These are phyloP conservation scores for Chloropsis cyanopogon DNA, from an alignment of 2,113 vertebrate species.

Conservation along the genomic window DNA sequence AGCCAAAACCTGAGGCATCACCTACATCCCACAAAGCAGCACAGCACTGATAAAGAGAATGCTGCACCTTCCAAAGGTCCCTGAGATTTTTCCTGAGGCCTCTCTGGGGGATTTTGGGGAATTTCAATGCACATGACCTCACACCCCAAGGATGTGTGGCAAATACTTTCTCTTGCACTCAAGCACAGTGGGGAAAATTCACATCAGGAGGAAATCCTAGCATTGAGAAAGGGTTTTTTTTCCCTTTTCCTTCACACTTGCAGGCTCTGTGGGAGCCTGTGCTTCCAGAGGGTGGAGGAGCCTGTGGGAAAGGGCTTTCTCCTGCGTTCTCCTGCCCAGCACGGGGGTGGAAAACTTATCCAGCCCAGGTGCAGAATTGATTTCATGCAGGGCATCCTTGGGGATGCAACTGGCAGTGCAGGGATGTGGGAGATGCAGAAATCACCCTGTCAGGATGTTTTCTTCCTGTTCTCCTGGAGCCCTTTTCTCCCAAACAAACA, in stretches of 20 bases:
- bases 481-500: background rate
- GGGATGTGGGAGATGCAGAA: accelerated
- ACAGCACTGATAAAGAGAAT: accelerated
- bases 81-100: background rate
- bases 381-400: accelerated
- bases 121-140: background rate
- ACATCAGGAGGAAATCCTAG: background rate
- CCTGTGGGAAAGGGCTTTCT: background rate
- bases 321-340: background rate
- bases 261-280: background rate
- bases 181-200: accelerated
- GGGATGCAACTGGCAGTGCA: background rate
- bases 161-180: background rate
- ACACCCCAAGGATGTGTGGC: background rate
- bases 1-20: background rate
- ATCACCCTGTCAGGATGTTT: background rate
- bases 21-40: background rate
- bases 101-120: background rate
- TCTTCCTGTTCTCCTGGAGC: background rate
- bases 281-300: background rate
- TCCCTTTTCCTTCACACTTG: background rate
- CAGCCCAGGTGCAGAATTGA: background rate
- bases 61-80: background rate
- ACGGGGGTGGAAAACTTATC: accelerated
- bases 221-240: background rate